Evolutionary conservation across 2,888 invertebrate species (phyloP), one percentile per base, ranked within the genome.

Genomic region (Dryocosmus kuriphilus): DNA sequence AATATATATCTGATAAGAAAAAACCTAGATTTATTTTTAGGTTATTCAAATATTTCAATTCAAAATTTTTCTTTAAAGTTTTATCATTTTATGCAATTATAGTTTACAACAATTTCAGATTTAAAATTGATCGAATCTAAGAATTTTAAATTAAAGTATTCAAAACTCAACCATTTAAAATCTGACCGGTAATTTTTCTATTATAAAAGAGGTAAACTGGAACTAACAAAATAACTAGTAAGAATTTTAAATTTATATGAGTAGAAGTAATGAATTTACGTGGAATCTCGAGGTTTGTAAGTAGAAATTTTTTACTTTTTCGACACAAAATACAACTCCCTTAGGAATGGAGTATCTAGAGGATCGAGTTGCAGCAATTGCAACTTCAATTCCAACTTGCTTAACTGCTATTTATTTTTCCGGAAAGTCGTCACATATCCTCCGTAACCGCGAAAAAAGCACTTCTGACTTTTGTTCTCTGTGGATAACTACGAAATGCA

Each of bases 371-470:
- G 2, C 51, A 30, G 30, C 71, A 71, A 71, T 27, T 71, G 22
- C 19, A 71, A 51, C n/a, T 51, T 55, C 32, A 22, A n/a, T 41
- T 41, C n/a, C 32, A 71, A 32, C 51, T 71, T 71, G 51, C 27
- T 60, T 60, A 60, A 60, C 27, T 24, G 60, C 46, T 71, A 51
- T 55, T 71, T 51, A 71, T 71, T 71, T 71, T 71, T 71, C 71
- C 71, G 14, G 22, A 1, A n/a, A 71, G 30, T 51, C 51, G n/a
- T 27, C 41, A 46, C 24, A 67, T 46, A 46, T 67, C 51, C 71
- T 71, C 30, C 30, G 22, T 22, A 51, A 71, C 22, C 71, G 51
- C 46, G 71, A 32, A 30, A 51, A 71, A 71, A 46, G 51, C 32
- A 30, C 32, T 71, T 51, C 51, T 71, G 51, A 32, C 9, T 71